Evolutionary conservation across 2,113 vertebrate species (phyloP), one percentile per base, ranked within the genome.

Genomic region (Halichoeres trimaculatus): DNA sequence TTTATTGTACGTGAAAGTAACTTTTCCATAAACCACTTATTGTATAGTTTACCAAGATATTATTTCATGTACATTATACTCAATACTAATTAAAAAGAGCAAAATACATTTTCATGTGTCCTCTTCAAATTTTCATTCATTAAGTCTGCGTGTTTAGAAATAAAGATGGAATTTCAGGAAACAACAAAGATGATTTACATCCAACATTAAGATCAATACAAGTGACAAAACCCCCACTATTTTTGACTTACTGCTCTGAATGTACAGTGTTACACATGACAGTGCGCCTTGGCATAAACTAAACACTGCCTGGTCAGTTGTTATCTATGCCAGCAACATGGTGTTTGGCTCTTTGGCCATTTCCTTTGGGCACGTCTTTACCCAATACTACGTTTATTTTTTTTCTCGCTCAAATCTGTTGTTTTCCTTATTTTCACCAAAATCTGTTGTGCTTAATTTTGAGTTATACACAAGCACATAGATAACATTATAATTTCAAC

Each of bases 321-420:
- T 22, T 76, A 26, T 53, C 66, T 76, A 66, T 81, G 73, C 80
- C 76, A 86, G 36, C 59, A 83, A 51, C 75, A 80, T 78, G 69
- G 66, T 63, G 41, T 41, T 77, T 78, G 63, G 67, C 70, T 63
- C 36, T 60, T 60, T 78, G 48, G 64, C 12, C n/a, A 40, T 35
- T 70, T 65, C 64, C 56, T 70, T 36, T 41, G 24, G 57, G 13
- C 55, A 51, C 50, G 36, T 67, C 50, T 60, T 17, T 53, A 24
- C 69, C 53, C 10, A 23, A 2, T 50, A 53, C 70, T 36, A 59
- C 17, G 50, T 65, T 67, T 52, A 48, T 66, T 19, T 52, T 66
- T 19, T 52, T 35, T 12, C 41, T 60, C 36, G 26, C 20, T 64
- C 52, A 34, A 36, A 68, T 70, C 13, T 23, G 35, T 48, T 19